These are phyloP conservation scores for Apis florea DNA, from an alignment of 1,140 invertebrate genomes.

Conservation along the genomic window DNA sequence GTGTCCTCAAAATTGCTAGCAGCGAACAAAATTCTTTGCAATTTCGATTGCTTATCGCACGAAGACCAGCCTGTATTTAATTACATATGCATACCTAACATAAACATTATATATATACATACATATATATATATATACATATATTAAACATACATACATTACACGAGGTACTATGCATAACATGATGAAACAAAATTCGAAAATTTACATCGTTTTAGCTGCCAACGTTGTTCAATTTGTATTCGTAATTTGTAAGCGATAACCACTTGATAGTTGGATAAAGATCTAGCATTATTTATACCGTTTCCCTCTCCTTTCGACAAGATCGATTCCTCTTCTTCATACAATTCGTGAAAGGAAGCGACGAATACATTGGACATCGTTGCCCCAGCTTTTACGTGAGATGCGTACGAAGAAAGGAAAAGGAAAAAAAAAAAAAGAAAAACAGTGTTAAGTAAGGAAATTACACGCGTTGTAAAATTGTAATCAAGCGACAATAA, in stretches of 20 bases:
- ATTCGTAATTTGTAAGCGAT: not conserved
- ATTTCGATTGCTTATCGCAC: slow-evolving; percentile 59
- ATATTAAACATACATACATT: slow-evolving; percentile 36
- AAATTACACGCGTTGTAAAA: slow-evolving; percentile 37
- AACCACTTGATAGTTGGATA: not conserved
- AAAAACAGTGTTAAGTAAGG: slow-evolving; percentile 18
- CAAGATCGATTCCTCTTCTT: not conserved
- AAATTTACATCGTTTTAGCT: slow-evolving; percentile 45
- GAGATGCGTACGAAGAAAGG: not conserved
- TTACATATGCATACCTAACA: slow-evolving; percentile 51
- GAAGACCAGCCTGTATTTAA: slow-evolving; percentile 65
- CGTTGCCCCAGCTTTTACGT: slow-evolving; percentile 21
- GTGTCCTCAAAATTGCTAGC: slow-evolving; percentile 69
- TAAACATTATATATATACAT: slow-evolving; percentile 38
- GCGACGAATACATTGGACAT: slow-evolving; percentile 12
- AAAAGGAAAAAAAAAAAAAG: too few relatives aligned
- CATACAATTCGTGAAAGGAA: too few relatives aligned
- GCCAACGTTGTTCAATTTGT: not conserved
- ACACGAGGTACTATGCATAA: slow-evolving; percentile 28
- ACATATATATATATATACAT: not conserved
- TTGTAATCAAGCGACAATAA: slow-evolving; percentile 54
- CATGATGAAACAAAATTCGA: slow-evolving; percentile 24
- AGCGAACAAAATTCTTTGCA: slow-evolving; percentile 51
- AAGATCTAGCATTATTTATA: not conserved
- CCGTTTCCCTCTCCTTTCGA: too few relatives aligned